Evolutionary conservation across 1,140 invertebrate genomes (phyloP), one percentile per base, ranked within the genome.

Genomic region (Vollenhovia emeryi): DNA sequence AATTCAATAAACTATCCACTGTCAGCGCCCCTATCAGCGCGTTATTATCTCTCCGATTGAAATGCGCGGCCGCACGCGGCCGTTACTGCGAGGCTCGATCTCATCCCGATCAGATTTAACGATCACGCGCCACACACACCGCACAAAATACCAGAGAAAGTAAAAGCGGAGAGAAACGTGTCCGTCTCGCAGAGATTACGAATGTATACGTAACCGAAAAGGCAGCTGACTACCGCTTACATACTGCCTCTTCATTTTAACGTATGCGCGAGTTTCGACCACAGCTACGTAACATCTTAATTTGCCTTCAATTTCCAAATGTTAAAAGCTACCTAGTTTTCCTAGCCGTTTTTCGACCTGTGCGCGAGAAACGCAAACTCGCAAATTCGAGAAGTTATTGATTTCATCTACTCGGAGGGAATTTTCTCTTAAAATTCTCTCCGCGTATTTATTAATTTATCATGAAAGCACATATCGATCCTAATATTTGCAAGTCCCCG

Each of bases 31-130:
- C 18, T 80, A 71, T 71, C 40, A 11, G 15, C 64, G 48, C 48
- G 36, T 71, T 80, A 73, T 57, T 82, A 57, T 82, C 78, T 73
- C 13, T 33, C 15, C 66, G 64, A 82, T 59, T 82, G 66, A 45
- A 59, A 82, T 57, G 27, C 64, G 27, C 40, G 50, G 13, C 24
- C 43, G 24, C 13, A 27, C 52, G 55, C 24, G 55, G 18, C n/a
- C n/a, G 69, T 33, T 62, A 21, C 3, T 50, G 21, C 43, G 13
- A 15, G 24, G 50, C 33, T 33, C 48, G 48, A 73, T 82, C 76
- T 68, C 48, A 66, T 80, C 50, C 50, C 27, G 24, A 36, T 60
- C 66, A 40, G 24, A 80, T 71, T 73, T 82, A 69, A 59, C 64
- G 36, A 80, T 80, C 27, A 24, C 78, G 68, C 27, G 36, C 18